Base-by-base conservation (phyloP, 2,113 vertebrate genomes). In the Xyrauchen texanus region DNA sequence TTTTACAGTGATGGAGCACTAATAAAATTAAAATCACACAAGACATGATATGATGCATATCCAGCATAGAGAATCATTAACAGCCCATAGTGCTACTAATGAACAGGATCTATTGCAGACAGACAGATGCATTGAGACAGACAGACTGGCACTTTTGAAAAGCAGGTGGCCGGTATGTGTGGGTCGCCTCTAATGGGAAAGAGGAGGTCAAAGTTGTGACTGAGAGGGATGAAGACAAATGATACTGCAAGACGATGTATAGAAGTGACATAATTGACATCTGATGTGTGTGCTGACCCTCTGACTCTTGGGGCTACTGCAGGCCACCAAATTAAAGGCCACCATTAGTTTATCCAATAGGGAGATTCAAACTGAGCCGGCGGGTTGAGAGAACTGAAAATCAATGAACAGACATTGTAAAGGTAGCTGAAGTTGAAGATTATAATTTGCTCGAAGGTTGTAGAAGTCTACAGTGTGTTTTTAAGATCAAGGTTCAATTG, bases 201-300 rank as follows among this genome's bases (percentile, higher is more conserved):
- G 70, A 76, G 81, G 80, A 86, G 88, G 91, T 92, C 90, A 91
- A 47, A 70, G 85, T 85, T 87, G 85, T 85, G 87, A 89, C 82
- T 69, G 34, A 79, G 81, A 85, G 62, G 82, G 83, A 94, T 93
- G 91, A 93, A 94, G 93, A 94, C 90, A 88, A 92, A 94, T 92
- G 88, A 87, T 86, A 60, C 79, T 15, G 77, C 21, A 62, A 81
- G 82, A 62, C 86, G 84, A 89, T 82, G 68, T 75, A 88, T 83
- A 88, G 88, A 87, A 83, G 79, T 79, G 85, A 72, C 88, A 76
- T 90, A 93, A 93, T 91, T 93, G 91, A 92, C 92, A 92, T 72
- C 88, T 90, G 91, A 91, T 86, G 78, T 81, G 80, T 81, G 86
- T 21, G 63, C 84, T 88, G 89, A 93, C 90, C 92, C 76, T 42